These are phyloP conservation scores for Yasuhikotakia modesta DNA, from an alignment of 2,797 vertebrate genomes.

Conservation along the genomic window DNA sequence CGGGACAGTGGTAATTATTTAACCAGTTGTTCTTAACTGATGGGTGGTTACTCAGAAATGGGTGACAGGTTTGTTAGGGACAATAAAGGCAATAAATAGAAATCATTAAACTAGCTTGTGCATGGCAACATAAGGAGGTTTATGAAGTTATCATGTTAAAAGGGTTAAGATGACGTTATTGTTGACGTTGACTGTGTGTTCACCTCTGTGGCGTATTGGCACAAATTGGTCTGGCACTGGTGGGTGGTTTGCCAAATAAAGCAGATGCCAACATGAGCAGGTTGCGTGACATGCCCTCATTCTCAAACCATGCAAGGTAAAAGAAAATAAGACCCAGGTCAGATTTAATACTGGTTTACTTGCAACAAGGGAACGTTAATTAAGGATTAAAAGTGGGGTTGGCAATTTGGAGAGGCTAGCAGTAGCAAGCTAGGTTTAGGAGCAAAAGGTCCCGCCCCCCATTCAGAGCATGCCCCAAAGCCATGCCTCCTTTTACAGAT, in stretches of 20 bases:
- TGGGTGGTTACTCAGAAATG: neutral
- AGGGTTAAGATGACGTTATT: neutral
- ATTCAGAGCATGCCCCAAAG: no score
- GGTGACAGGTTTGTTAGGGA: neutral
- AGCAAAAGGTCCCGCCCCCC: no score
- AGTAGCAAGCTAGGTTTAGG: no score
- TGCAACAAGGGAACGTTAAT: no score
- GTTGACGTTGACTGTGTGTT: neutral
- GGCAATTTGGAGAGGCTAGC: no score
- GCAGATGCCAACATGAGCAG: neutral
- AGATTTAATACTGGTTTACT: neutral
- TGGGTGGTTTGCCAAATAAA: neutral
- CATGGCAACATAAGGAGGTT: neutral
- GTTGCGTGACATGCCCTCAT: neutral
- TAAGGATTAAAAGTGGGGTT: no score
- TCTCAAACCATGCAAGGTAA: no score
- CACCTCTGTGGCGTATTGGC: neutral
- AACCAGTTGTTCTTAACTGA: neutral
- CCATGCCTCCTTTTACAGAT: no score
- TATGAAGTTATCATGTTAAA: neutral
- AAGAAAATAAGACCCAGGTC: neutral
- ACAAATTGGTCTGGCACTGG: neutral
- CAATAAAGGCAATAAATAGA: neutral
- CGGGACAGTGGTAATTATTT: neutral
- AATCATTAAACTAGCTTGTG: neutral